A percentile compares a stretch with the other conserved stretches of the same genome.
Conservation (phyloP, 2,797 vertebrate genomes). For the Acropternis orthonyx region DNA sequence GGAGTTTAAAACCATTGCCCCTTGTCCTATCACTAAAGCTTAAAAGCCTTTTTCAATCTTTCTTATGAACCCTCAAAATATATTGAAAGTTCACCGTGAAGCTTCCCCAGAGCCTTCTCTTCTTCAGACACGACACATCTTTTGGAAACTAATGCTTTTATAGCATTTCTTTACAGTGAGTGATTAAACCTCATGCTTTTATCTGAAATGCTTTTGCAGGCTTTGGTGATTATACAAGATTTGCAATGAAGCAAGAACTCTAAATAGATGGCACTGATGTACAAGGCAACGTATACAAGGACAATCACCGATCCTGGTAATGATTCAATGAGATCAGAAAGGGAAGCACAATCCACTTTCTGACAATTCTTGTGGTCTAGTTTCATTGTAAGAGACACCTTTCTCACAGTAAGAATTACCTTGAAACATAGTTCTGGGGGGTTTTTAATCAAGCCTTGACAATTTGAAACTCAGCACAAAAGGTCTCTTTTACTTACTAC, state of each 20-base stretch:
- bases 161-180: not conserved
- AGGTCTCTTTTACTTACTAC: not conserved
- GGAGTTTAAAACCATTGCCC: not conserved
- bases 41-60: not conserved
- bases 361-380: not conserved
- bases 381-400: not conserved
- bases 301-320: not conserved
- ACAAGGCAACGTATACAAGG: accelerated
- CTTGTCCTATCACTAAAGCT: not conserved
- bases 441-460: not conserved
- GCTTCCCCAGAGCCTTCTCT: not conserved
- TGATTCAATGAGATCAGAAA: not conserved
- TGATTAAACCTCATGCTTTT: not conserved
- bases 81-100: not conserved
- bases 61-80: not conserved
- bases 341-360: not conserved
- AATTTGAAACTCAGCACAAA: not conserved
- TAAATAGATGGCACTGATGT: not conserved
- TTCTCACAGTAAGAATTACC: not conserved
- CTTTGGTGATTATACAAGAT: not conserved
- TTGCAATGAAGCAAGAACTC: not conserved
- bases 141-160: not conserved
- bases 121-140: not conserved
- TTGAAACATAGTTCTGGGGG: accelerated
- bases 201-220: not conserved